These are phyloP conservation scores for Mus minutoides DNA, from an alignment of 2,797 vertebrate species.

Conservation along the genomic window DNA sequence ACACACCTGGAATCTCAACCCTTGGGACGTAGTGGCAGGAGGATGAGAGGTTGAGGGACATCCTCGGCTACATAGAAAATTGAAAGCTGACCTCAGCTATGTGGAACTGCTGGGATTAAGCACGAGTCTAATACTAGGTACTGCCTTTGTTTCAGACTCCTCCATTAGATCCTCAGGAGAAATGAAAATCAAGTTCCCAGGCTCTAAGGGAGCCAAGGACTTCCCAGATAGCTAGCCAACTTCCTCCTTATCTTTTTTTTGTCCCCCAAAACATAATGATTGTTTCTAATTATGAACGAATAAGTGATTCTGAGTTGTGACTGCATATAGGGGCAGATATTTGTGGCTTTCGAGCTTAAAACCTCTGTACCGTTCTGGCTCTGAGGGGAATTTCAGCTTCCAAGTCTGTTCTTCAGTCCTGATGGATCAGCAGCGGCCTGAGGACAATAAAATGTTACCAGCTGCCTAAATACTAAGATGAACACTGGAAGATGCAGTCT, in stretches of 20 bases:
- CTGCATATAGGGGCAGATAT: not conserved
- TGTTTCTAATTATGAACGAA: not conserved
- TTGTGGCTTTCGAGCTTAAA: not conserved
- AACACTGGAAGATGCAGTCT: not conserved
- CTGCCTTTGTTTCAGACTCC: not conserved
- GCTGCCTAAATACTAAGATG: not conserved
- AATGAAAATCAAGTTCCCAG: not conserved
- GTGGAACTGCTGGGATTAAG: not conserved
- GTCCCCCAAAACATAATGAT: not conserved
- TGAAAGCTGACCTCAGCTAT: not conserved
- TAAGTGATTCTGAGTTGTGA: not conserved
- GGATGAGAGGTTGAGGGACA: not conserved
- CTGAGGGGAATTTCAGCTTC: not conserved
- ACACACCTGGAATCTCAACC: not conserved
- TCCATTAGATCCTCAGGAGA: not conserved
- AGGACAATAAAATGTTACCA: not conserved
- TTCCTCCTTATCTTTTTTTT: not conserved
- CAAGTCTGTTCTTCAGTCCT: not conserved
- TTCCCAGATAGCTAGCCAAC: not conserved
- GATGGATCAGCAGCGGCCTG: not conserved
- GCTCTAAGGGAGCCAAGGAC: not conserved
- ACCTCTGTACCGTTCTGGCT: not conserved
- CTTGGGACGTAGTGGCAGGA: not conserved
- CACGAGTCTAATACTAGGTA: not conserved
- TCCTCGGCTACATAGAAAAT: not conserved